Base-by-base conservation (phyloP, 2,797 vertebrate genomes). In the Adelosebastes latens region DNA sequence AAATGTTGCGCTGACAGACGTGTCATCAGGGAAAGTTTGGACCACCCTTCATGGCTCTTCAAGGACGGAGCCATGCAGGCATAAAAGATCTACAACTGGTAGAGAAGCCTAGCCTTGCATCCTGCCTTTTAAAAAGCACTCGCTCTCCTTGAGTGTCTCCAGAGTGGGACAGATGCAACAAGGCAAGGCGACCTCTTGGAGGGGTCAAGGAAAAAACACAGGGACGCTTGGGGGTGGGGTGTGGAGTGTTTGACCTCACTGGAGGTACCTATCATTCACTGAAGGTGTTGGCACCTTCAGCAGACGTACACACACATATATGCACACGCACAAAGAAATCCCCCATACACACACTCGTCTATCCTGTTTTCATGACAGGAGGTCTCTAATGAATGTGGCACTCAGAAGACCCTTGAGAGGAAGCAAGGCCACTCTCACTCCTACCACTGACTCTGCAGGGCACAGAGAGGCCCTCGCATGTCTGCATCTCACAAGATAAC, bases 201-300 rank as follows among this genome's bases (percentile, higher is more conserved):
- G 65, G 89, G 93, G 93, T 95, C 95, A 95, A 95, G 93, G 94
- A 83, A 91, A 72, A 93, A 88, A 87, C 82, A 89, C 92, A 93
- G 86, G 92, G 93, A 88, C 67, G 39, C 25, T 79, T 56, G n/a
- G 36, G 58, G 49, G 39, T 59, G 63, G 68, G 72, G 39, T 58
- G 79, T 36, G 52, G 16, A 62, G 20, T 53, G 49, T 53, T 32
- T 85, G 91, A 90, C 90, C 89, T 92, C 83, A 84, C 84, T 82
- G 55, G 78, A 87, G 84, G 75, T 89, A 86, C 92, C 88, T 88
- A 93, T 94, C 90, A 92, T 89, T 94, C 84, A 72, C 68, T 73
- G 81, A 88, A 88, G 89, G 92, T 91, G 89, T 90, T 91, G 85
- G 77, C 87, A 92, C 80, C 83, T 89, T 24, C 46, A 63, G 75